Evolutionary conservation across 2,113 vertebrate species (phyloP).

Genomic region (Parus major): DNA sequence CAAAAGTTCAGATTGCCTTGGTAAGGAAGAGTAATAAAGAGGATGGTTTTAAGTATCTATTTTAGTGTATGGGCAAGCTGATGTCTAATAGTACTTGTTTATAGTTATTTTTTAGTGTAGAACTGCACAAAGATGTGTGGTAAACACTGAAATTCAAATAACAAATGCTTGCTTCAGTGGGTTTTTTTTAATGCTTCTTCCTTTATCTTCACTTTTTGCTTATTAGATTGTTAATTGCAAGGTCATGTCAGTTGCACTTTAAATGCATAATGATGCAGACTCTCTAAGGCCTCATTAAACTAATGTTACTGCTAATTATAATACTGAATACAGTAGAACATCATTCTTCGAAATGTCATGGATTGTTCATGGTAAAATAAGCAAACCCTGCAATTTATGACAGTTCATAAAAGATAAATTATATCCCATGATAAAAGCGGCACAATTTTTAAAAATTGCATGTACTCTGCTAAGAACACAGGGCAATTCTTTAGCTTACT

Average conservation of each 20-base stretch:
- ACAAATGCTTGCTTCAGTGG: background rate
- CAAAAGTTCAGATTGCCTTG: background rate
- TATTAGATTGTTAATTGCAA: background rate
- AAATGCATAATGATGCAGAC: background rate
- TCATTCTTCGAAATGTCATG: background rate
- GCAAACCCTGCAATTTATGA: background rate
- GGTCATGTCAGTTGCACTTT: background rate
- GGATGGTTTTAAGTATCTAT: background rate
- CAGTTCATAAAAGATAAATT: background rate
- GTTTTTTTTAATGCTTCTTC: background rate
- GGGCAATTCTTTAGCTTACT: background rate
- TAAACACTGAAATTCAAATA: background rate
- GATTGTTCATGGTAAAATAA: constrained; percentile 16
- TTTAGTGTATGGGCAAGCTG: background rate
- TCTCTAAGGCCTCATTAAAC: background rate
- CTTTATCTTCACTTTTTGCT: background rate
- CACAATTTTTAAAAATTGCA: background rate
- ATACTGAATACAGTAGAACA: background rate
- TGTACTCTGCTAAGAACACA: background rate
- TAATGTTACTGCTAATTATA: constrained; percentile 17
- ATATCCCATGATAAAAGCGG: background rate
- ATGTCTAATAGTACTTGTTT: background rate
- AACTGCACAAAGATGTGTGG: background rate
- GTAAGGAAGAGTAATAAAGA: background rate
- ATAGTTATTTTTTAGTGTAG: background rate